Evolutionary conservation across 2,113 vertebrate genomes (phyloP).

Genomic region (Corythoichthys haematopterus): DNA sequence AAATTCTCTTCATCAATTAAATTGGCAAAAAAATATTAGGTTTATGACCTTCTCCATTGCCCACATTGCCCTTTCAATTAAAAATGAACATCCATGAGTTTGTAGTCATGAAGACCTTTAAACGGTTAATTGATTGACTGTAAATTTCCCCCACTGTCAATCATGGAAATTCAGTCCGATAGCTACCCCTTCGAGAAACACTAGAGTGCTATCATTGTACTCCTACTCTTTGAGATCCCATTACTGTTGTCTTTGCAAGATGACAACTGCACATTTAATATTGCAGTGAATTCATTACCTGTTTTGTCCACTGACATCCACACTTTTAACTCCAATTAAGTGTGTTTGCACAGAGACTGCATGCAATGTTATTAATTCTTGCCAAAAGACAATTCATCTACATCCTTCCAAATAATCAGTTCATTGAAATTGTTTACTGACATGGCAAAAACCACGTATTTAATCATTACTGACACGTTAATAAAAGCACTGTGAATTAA

Average conservation of each 20-base stretch:
- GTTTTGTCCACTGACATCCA: neutral
- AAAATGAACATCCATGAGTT: neutral
- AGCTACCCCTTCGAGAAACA: neutral
- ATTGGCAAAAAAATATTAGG: no score
- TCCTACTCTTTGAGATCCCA: neutral
- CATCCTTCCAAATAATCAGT: neutral
- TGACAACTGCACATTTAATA: neutral
- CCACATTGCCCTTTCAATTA: no score
- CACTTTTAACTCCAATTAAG: slow-evolving; percentile 6
- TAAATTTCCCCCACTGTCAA: neutral
- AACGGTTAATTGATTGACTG: neutral
- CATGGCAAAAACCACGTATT: slow-evolving; percentile 7
- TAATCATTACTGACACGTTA: slow-evolving; percentile 3
- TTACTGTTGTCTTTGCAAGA: neutral
- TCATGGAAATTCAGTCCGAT: neutral
- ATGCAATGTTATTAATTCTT: neutral
- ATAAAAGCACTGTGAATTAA: slow-evolving; percentile 15
- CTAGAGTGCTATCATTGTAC: neutral
- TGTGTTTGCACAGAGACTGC: slow-evolving; percentile 10
- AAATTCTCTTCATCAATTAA: no score
- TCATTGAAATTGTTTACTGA: neutral
- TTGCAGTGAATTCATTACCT: slow-evolving; percentile 2
- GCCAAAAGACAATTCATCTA: neutral
- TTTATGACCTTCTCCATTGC: no score
- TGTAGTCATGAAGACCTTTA: neutral